Evolutionary conservation across 2,888 invertebrate species (phyloP).

Genomic region (Pristionchus maxplancki): DNA sequence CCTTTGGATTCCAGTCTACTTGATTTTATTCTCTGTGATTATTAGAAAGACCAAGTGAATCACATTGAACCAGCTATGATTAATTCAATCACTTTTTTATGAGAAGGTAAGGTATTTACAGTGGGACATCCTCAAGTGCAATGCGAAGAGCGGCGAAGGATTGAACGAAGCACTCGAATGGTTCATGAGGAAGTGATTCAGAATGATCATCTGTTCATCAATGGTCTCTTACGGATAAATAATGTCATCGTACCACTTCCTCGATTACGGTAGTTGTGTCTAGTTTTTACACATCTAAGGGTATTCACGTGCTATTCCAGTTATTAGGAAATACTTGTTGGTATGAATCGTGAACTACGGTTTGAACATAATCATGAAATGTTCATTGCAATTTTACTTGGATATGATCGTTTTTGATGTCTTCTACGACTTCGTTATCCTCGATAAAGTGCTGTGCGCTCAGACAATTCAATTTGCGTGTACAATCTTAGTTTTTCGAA

Average conservation of each 20-base stretch:
- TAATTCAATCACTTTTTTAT: neutral
- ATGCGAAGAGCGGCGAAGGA: slow-evolving; percentile 12
- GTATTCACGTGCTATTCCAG: no score
- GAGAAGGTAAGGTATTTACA: neutral
- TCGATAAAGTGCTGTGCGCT: neutral
- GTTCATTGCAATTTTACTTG: no score
- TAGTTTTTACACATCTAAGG: no score
- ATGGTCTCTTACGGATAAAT: neutral
- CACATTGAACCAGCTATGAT: no score
- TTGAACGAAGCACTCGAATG: neutral
- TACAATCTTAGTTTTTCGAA: neutral
- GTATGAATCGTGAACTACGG: no score
- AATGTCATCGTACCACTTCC: neutral
- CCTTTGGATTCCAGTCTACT: neutral
- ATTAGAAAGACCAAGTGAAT: neutral
- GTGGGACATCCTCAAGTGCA: slow-evolving; percentile 12
- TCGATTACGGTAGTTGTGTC: neutral
- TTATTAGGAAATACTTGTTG: no score
- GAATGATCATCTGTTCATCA: neutral
- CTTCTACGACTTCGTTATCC: no score
- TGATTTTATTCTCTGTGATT: neutral
- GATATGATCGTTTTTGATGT: no score
- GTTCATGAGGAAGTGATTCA: neutral
- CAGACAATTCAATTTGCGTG: neutral
- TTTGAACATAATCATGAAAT: no score